Base-by-base conservation (phyloP, 1,140 invertebrate genomes). In the Aphaenogaster ashmeadi region DNA sequence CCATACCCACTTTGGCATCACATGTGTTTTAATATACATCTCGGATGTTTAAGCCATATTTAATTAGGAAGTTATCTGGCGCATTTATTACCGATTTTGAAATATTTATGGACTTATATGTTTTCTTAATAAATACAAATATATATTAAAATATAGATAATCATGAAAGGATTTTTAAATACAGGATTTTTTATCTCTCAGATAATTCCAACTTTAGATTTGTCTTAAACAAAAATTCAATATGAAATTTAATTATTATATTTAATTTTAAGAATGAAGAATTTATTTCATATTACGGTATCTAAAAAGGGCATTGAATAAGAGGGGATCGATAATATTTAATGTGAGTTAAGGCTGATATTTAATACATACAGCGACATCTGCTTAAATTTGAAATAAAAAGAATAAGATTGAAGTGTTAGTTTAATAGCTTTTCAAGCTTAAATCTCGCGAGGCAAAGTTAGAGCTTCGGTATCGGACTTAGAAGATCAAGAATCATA, bases 401-500 rank as follows among this genome's bases (percentile, higher is more conserved):
- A 77, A 9, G 7, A 36, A 21, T 47, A 79, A 79, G 21, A 41
- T 27, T 44, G 3, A 80, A 9, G 2, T 67, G 67, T 54, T n/a
- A 33, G 18, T 71, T 86, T 67, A 69, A 75, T 11, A 72, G 56
- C 44, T 67, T 36, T 54, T 67, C 36, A 21, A 50, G 41, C 6
- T 41, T 38, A 8, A 52, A 21, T 80, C 81, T 71, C 50, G 60
- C 9, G 21, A 56, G 62, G 44, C 47, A 81, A 87, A 89, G 41
- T 81, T 69, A 81, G 13, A 27, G 1, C 15, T 13, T 54, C 0
- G 13, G 38, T 33, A 56, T 81, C 15, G 64, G n/a, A 50, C 11
- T 79, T 79, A 64, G 74, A 74, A 36, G 66, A 81, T 90, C 64
- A 75, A 52, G 38, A 86, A 83, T 81, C 66, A 89, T 89, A 89